These are phyloP conservation scores for Rutilus rutilus DNA, from an alignment of 2,113 vertebrate species.

Conservation along the genomic window DNA sequence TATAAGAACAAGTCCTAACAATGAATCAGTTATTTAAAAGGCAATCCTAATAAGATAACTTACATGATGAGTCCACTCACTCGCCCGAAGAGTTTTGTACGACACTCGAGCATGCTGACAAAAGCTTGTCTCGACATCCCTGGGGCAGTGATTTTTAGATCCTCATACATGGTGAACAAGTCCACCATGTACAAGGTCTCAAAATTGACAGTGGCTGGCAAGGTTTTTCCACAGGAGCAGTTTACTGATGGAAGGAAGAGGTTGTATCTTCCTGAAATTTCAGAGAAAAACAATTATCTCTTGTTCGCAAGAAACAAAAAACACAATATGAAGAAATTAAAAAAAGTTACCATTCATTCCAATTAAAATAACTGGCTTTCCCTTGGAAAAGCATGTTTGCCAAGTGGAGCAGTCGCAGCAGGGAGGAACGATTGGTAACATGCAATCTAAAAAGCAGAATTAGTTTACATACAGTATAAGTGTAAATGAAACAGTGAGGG, in stretches of 20 bases:
- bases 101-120: slow-evolving; percentile 26
- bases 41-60: background rate
- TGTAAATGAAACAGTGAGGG: slow-evolving; percentile 10
- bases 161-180: slow-evolving; percentile 29
- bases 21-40: background rate
- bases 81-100: slow-evolving; percentile 28
- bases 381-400: slow-evolving; percentile 17
- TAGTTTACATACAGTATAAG: slow-evolving; percentile 17
- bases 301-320: slow-evolving; percentile 10
- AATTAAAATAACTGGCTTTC: slow-evolving; percentile 1
- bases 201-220: slow-evolving; percentile 33
- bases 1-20: background rate
- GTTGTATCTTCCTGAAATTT: slow-evolving; percentile 9
- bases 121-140: slow-evolving; percentile 36
- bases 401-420: slow-evolving; percentile 16
- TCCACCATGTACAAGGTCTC: slow-evolving; percentile 14
- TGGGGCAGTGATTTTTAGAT: slow-evolving; percentile 41
- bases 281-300: slow-evolving; percentile 4
- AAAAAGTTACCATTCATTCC: background rate
- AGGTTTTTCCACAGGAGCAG: slow-evolving; percentile 20
- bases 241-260: slow-evolving; percentile 25
- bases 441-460: slow-evolving; percentile 19
- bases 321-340: slow-evolving; percentile 5
- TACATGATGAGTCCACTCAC: slow-evolving; percentile 15
- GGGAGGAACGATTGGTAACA: slow-evolving; percentile 24